These are phyloP conservation scores for Clitarchus hookeri DNA, from an alignment of 2,888 invertebrate species.

Conservation along the genomic window DNA sequence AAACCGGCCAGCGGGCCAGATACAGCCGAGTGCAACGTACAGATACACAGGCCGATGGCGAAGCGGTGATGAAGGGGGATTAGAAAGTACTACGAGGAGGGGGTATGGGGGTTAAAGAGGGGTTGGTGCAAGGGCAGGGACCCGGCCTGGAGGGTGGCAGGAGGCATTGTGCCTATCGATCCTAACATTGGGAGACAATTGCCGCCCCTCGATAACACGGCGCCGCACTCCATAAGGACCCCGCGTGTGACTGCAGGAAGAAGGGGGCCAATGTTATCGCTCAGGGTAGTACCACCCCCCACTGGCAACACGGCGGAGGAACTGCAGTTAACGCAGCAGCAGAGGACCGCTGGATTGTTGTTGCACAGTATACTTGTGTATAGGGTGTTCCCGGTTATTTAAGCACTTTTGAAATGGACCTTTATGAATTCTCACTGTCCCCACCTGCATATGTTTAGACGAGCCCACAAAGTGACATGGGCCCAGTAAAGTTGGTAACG, in stretches of 20 bases:
- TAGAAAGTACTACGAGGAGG: not conserved
- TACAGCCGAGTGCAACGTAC: not conserved
- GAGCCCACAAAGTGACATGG: too few relatives aligned
- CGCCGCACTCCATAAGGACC: conserved; percentile 1
- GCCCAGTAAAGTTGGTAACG: too few relatives aligned
- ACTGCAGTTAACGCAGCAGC: not conserved
- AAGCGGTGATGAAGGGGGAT: conserved; percentile 27
- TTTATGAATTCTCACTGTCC: too few relatives aligned
- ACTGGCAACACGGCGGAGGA: not conserved
- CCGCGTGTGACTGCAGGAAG: not conserved
- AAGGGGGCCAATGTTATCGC: not conserved
- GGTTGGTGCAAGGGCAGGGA: conserved; percentile 10
- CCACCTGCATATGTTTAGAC: too few relatives aligned
- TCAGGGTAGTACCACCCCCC: not conserved
- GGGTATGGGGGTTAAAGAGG: conserved; percentile 17
- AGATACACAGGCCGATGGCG: not conserved
- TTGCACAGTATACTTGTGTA: too few relatives aligned
- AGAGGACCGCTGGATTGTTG: too few relatives aligned
- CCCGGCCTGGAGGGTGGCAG: not conserved
- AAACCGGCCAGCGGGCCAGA: too few relatives aligned
- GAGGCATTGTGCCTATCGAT: conserved; percentile 3
- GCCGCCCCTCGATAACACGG: not conserved
- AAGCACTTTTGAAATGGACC: too few relatives aligned
- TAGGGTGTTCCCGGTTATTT: too few relatives aligned
- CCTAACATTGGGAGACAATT: conserved; percentile 14